Conservation (phyloP, 1,140 invertebrate species). For the Drosophila guanche region DNA sequence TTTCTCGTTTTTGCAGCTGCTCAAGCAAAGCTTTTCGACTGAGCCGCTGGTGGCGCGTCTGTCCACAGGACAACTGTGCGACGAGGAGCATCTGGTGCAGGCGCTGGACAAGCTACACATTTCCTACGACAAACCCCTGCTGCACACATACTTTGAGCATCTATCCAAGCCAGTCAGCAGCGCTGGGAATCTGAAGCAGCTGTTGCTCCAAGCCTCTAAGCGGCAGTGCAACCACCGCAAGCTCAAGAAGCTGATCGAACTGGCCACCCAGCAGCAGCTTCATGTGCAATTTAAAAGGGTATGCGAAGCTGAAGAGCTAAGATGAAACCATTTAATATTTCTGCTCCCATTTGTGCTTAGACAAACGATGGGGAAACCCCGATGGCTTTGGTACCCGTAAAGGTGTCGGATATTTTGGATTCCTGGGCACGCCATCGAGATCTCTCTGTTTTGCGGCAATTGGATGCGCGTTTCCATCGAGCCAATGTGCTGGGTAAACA, state of each 20-base stretch:
- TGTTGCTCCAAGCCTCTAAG: conserved; percentile 71
- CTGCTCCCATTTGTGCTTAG: conserved; percentile 9
- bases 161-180: conserved; percentile 4
- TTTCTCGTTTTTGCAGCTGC: conserved; percentile 34
- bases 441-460: conserved; percentile 61
- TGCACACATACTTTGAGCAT: conserved; percentile 61
- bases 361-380: conserved; percentile 16
- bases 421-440: conserved; percentile 67
- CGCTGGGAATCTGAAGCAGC: conserved; percentile 58
- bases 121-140: conserved; percentile 61
- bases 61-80: conserved; percentile 62
- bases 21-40: conserved; percentile 68
- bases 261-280: conserved; percentile 64
- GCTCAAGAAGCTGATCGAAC: conserved; percentile 70
- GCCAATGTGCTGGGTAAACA: conserved; percentile 72
- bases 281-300: conserved; percentile 72
- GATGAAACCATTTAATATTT: background rate
- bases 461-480: conserved; percentile 71
- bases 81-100: conserved; percentile 73
- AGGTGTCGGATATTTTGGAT: conserved; percentile 62
- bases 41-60: conserved; percentile 60
- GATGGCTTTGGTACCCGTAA: conserved; percentile 58
- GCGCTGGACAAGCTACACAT: conserved; percentile 76
- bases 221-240: conserved; percentile 72
- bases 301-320: background rate